Conservation (phyloP, 2,888 invertebrate genomes). For the Eupeodes luniger region DNA sequence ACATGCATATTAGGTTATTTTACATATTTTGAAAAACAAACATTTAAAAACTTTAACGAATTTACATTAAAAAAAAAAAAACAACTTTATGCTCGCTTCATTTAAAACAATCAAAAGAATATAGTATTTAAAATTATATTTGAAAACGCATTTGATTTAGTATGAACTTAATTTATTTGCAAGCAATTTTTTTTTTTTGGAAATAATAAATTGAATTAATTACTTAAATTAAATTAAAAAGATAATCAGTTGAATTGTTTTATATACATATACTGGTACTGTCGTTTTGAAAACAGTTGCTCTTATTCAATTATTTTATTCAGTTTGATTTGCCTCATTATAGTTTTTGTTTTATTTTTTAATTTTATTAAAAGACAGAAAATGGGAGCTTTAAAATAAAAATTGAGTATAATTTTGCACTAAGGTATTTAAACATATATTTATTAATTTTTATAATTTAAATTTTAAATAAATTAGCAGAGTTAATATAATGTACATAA, state of each 20-base stretch:
- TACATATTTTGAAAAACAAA: neutral
- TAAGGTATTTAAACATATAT: neutral
- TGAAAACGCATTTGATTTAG: conserved; percentile 72
- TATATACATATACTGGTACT: neutral
- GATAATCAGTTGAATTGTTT: conserved; percentile 37
- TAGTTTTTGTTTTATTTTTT: conserved; percentile 17
- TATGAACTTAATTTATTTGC: conserved; percentile 54
- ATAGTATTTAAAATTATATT: conserved; percentile 44
- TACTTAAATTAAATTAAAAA: conserved; percentile 17
- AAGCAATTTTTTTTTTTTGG: conserved; percentile 60
- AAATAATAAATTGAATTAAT: conserved; percentile 26
- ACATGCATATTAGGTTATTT: conserved; percentile 21
- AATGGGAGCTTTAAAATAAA: conserved; percentile 16
- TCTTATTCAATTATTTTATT: conserved; percentile 36
- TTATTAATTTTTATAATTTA: conserved; percentile 3
- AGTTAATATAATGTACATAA: neutral
- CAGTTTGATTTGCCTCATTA: conserved; percentile 62
- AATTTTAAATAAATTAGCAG: conserved; percentile 21
- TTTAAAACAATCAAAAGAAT: conserved; percentile 20
- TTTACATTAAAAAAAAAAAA: conserved; percentile 18
- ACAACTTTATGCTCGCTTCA: conserved; percentile 49
- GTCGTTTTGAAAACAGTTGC: conserved; percentile 32
- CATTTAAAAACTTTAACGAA: conserved; percentile 5
- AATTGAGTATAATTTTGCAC: conserved; percentile 45
- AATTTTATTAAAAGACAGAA: conserved; percentile 1